Base-by-base conservation (phyloP, 1,140 invertebrate genomes). In the Bombus superbus region DNA sequence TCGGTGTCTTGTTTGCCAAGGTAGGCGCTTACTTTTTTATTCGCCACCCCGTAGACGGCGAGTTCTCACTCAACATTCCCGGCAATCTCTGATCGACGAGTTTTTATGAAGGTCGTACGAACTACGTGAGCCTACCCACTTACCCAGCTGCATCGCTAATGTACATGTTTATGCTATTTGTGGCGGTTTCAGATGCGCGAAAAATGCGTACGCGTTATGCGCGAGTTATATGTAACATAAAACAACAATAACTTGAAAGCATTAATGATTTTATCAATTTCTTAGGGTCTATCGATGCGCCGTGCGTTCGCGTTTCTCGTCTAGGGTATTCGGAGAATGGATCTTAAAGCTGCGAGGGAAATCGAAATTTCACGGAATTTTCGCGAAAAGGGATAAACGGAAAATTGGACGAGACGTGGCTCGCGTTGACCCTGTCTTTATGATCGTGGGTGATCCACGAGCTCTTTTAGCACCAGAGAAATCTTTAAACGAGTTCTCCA, bases 61-160 rank as follows among this genome's bases (percentile, higher is more conserved):
- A 90, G 86, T 91, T 90, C 89, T 90, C 91, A 93, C 87, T 91
- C 87, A 82, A 72, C 89, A 90, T 89, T 90, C 89, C 53, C 85
- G 88, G 85, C 90, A 91, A 92, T 93, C 92, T 93, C 90, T 91
- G 91, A 93, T 92, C 91, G 89, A 83, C 90, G 85, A 88, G 90
- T 92, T 94, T 94, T 92, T 92, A 93, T 92, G 92, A 94, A 93
- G 92, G 92, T 94, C 93, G 91, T 89, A 87, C 71, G 86, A 86
- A 88, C 85, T 86, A 83, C 82, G 42, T 59, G 83, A 83, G 76
- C 59, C 73, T 89, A 81, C 85, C 85, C 90, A 86, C 88, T 91
- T 89, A 89, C 85, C 86, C 86, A 68, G 76, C 78, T 83, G 69
- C 81, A 71, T 82, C 64, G 84, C 62, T 73, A 85, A 87, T 89